phyloP scores from a whole-genome alignment of 2,888 invertebrate species.

The Lampropteryx suffumata region DNA sequence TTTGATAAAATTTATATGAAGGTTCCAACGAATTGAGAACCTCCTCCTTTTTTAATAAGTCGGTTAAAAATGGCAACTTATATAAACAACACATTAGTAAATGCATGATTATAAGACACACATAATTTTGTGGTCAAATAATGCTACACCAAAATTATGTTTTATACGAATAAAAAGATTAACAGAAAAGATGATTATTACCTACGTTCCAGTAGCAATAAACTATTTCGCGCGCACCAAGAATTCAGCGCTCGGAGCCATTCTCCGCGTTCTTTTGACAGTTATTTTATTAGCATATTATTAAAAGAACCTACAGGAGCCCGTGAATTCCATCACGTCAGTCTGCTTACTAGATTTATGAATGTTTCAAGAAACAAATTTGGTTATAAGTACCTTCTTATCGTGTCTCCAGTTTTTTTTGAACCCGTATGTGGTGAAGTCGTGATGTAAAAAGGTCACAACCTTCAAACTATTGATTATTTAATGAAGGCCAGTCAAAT shows the following conservation, averaged over 20 bases:
- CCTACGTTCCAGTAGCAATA: conserved; percentile 17
- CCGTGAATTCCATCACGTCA: no score
- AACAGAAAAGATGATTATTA: conserved; percentile 7
- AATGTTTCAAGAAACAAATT: no score
- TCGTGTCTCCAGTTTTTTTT: no score
- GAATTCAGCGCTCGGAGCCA: conserved; percentile 16
- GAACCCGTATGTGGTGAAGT: no score
- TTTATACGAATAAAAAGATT: neutral
- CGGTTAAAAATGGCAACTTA: no score
- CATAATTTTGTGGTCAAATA: neutral
- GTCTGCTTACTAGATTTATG: no score
- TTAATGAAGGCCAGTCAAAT: conserved; percentile 7
- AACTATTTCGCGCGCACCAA: conserved; percentile 16
- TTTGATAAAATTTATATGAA: no score
- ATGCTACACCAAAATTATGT: neutral
- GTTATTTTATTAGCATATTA: conserved; percentile 30
- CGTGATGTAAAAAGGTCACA: neutral
- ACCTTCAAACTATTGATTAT: conserved; percentile 7
- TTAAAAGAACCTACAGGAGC: conserved; percentile 16
- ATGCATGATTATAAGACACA: no score
- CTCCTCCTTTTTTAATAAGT: no score
- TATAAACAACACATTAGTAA: no score
- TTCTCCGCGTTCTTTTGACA: conserved; percentile 26
- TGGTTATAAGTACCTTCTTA: no score
- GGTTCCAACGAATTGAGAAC: no score